Evolutionary conservation across 2,888 invertebrate species (phyloP).

Genomic region (Tipula vernalis): DNA sequence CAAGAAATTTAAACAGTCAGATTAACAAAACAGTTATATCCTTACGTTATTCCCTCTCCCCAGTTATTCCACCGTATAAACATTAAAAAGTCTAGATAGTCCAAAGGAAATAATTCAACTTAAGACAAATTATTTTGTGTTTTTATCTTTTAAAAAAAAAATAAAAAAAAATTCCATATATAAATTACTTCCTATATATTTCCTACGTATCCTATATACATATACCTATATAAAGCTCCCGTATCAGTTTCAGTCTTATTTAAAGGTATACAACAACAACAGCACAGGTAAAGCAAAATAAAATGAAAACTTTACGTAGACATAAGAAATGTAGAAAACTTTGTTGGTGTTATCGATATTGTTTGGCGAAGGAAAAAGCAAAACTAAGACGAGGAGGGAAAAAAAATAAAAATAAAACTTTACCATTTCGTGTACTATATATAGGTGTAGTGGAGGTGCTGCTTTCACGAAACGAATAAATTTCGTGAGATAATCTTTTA

Average conservation of each 20-base stretch:
- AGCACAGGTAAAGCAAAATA: background rate
- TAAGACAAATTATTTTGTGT: background rate
- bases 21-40: background rate
- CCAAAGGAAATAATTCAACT: background rate
- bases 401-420: background rate
- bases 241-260: background rate
- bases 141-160: background rate
- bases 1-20: background rate
- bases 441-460: background rate
- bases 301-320: background rate
- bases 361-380: background rate
- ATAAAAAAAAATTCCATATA: background rate
- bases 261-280: background rate
- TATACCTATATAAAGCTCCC: background rate
- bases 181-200: conserved; percentile 4
- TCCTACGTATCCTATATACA: background rate
- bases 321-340: background rate
- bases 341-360: background rate
- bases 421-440: background rate
- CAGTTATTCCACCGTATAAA: background rate
- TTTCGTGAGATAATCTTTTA: conserved; percentile 4
- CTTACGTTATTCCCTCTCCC: background rate
- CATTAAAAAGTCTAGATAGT: background rate
- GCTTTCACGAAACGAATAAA: background rate
- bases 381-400: background rate